A percentile compares a stretch with the other conserved stretches of the same genome.
Conservation (phyloP, 2,113 vertebrate species). For the Pica pica region DNA sequence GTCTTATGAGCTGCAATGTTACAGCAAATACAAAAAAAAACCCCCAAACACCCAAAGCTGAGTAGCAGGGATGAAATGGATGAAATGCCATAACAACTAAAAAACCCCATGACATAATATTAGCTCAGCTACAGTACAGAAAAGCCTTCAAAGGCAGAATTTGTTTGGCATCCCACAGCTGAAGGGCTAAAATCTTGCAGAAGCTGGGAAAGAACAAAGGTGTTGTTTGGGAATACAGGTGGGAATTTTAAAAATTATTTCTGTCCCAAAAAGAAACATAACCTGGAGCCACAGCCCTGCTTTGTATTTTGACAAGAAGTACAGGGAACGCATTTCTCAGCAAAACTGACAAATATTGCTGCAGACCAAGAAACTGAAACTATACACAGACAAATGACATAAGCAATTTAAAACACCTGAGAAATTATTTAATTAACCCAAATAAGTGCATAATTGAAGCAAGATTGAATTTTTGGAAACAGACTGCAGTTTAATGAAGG, state of each 20-base stretch:
- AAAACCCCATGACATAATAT: neutral
- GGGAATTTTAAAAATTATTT: neutral
- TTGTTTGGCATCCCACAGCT: neutral
- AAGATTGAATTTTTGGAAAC: neutral
- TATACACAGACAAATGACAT: neutral
- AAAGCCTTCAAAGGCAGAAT: neutral
- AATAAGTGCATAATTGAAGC: neutral
- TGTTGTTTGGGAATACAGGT: neutral
- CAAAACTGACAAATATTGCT: neutral
- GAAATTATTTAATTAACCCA: neutral
- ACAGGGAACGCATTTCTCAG: neutral
- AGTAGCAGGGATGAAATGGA: neutral
- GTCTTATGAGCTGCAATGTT: neutral
- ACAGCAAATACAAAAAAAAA: neutral
- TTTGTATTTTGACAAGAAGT: neutral
- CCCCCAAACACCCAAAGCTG: fast-evolving
- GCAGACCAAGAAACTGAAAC: neutral
- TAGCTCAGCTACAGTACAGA: neutral
- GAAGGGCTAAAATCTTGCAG: neutral
- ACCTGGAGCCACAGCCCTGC: neutral
- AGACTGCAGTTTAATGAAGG: neutral
- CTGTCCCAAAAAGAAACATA: neutral
- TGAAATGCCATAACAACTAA: neutral
- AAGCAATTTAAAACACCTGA: neutral
- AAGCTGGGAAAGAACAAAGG: neutral